Evolutionary conservation across 1,140 invertebrate genomes (phyloP), one percentile per base, ranked within the genome.

Genomic region (Andricus grossulariae): DNA sequence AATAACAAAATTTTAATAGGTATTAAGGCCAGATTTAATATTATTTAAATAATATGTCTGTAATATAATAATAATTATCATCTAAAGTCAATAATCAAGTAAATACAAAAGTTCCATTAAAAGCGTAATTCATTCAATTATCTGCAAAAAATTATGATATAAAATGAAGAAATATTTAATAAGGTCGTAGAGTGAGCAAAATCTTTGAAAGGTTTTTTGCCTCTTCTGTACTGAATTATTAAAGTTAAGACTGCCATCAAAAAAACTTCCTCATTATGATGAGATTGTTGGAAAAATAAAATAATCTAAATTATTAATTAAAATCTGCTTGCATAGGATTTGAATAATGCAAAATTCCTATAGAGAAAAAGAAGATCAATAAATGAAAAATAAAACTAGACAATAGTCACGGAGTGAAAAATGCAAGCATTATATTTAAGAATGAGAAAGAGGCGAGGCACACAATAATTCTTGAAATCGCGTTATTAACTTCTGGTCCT

Each of bases 401-500:
- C 60, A 66, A 66, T 66, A 66, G 60, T 66, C 60, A 45, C 15
- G 45, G 60, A 45, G 60, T 39, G 13, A 66, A 66, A 21, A 66
- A 66, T 66, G 60, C 60, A 66, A 66, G 60, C 60, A 39, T 66
- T 39, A 66, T 66, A 66, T 66, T 66, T 66, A 32, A 66, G 32
- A 21, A 66, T 66, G 32, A 66, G 25, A 39, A 39, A 21, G 60
- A 66, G 60, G 60, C 60, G 25, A 66, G 60, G 60, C 39, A 66
- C 39, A 66, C 39, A 45, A 45, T 66, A 66, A 66, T 66, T 66
- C 60, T 32, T 66, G 60, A 45, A 66, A 66, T 66, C 60, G 60
- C 60, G 25, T 32, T 66, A 66, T 66, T 32, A 66, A 66, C 25
- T 39, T 66, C 60, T 66, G 60, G 12, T 66, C 15, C 60, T 66